Percentiles rank a stretch among this genome's conserved stretches.
Conservation (phyloP, 2,888 invertebrate genomes). For the Lepidocyrtoides sp. region DNA sequence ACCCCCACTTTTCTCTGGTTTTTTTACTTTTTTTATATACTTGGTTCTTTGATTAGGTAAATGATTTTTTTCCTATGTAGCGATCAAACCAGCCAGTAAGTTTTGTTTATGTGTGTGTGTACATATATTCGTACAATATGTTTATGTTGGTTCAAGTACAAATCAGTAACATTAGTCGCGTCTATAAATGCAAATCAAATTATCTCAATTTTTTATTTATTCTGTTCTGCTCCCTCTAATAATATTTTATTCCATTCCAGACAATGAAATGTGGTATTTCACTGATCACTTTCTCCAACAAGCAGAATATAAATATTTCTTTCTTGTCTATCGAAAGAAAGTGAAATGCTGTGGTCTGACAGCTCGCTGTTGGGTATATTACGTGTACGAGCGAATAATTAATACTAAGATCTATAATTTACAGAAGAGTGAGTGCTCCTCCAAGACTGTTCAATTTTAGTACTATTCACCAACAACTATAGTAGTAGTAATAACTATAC, state of each 20-base stretch:
- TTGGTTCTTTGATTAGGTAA: too few relatives aligned
- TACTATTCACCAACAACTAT: slow-evolving; percentile 8
- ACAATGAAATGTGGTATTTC: not conserved
- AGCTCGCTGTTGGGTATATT: not conserved
- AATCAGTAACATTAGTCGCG: too few relatives aligned
- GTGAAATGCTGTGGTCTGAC: not conserved
- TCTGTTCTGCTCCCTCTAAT: not conserved
- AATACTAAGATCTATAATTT: not conserved
- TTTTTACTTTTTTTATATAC: too few relatives aligned
- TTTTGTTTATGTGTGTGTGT: too few relatives aligned
- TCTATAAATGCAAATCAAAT: too few relatives aligned
- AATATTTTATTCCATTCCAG: too few relatives aligned
- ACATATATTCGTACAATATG: too few relatives aligned
- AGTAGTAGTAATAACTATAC: not conserved
- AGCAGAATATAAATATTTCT: not conserved
- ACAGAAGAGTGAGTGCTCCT: not conserved
- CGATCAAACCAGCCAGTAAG: too few relatives aligned
- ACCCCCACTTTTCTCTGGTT: not conserved
- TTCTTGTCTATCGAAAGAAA: not conserved
- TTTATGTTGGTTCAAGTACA: too few relatives aligned
- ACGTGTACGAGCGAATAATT: not conserved
- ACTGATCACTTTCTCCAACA: slow-evolving; percentile 8
- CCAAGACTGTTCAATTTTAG: not conserved
- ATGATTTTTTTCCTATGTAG: too few relatives aligned
- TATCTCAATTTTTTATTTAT: too few relatives aligned